Conservation (phyloP, 2,888 invertebrate genomes). For the Prosopocoilus inquinatus region DNA sequence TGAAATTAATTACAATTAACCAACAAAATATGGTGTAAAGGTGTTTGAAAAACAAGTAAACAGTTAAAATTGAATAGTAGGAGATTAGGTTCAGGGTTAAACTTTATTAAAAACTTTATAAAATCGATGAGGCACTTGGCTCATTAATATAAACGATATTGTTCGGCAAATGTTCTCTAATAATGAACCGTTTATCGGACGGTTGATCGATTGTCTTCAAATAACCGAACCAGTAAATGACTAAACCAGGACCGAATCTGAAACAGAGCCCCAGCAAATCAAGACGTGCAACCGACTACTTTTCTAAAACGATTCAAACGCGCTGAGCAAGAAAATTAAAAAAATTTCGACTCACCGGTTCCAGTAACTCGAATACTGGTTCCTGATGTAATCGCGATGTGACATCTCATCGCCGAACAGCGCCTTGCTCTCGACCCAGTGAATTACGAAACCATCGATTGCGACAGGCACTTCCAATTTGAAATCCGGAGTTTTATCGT, state of each 20-base stretch:
- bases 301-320: no score
- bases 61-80: no score
- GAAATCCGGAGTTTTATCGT: constrained; percentile 93
- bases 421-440: constrained; percentile 97
- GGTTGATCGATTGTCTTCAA: constrained; percentile 58
- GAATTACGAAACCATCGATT: constrained; percentile 79
- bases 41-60: no score
- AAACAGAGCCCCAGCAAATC: constrained; percentile 12
- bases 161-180: constrained; percentile 64
- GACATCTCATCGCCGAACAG: constrained; percentile 84
- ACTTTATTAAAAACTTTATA: no score
- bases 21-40: no score
- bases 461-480: constrained; percentile 87
- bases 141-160: constrained; percentile 45
- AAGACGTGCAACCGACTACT: no score
- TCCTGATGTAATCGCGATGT: constrained; percentile 77
- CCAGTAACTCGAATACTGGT: constrained; percentile 87
- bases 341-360: constrained; percentile 59
- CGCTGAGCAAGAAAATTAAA: not conserved
- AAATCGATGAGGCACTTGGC: not conserved
- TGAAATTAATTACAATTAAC: no score
- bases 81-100: no score
- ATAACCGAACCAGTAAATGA: constrained; percentile 95
- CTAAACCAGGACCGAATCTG: constrained; percentile 89
- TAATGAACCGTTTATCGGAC: constrained; percentile 55